Percentiles rank a stretch among this genome's conserved stretches.
These are phyloP conservation scores for Drosophila longiperda DNA, from an alignment of 2,888 invertebrate genomes.

Conservation along the genomic window DNA sequence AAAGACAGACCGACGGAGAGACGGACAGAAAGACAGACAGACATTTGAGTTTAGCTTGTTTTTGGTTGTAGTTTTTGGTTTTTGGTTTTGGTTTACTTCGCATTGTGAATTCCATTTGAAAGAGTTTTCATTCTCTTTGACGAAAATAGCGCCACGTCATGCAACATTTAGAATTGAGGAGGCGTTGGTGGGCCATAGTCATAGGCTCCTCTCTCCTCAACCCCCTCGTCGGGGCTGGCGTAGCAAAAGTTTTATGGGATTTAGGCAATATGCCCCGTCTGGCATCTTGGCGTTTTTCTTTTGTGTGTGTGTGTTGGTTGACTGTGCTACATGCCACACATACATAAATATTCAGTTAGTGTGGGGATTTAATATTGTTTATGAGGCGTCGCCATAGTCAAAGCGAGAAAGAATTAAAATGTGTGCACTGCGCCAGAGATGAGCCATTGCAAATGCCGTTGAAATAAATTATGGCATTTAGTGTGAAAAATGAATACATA, in stretches of 20 bases:
- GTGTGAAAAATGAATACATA: conserved; percentile 73
- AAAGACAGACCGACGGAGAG: background rate
- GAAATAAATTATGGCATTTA: conserved; percentile 77
- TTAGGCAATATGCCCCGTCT: conserved; percentile 52
- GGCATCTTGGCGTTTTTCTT: conserved; percentile 53
- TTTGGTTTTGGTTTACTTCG: conserved; percentile 21
- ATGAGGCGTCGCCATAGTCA: conserved; percentile 74
- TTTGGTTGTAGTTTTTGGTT: conserved; percentile 26
- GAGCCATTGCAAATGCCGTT: conserved; percentile 63
- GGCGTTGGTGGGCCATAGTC: conserved; percentile 59
- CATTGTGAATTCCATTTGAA: conserved; percentile 54
- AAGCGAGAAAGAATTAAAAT: conserved; percentile 70
- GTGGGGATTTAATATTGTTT: conserved; percentile 76
- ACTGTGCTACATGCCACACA: conserved; percentile 13
- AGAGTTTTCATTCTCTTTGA: conserved; percentile 61
- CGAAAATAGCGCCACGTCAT: conserved; percentile 78
- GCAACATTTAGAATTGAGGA: conserved; percentile 72
- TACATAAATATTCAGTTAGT: conserved; percentile 41
- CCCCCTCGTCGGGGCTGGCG: conserved; percentile 26
- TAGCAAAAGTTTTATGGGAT: conserved; percentile 65
- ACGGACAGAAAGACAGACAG: background rate
- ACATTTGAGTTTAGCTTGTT: conserved; percentile 38
- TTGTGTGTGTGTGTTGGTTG: conserved; percentile 25
- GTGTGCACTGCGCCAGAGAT: conserved; percentile 51
- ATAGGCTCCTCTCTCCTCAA: background rate